Conservation (phyloP, 2,888 invertebrate species). For the Cephus runcator region DNA sequence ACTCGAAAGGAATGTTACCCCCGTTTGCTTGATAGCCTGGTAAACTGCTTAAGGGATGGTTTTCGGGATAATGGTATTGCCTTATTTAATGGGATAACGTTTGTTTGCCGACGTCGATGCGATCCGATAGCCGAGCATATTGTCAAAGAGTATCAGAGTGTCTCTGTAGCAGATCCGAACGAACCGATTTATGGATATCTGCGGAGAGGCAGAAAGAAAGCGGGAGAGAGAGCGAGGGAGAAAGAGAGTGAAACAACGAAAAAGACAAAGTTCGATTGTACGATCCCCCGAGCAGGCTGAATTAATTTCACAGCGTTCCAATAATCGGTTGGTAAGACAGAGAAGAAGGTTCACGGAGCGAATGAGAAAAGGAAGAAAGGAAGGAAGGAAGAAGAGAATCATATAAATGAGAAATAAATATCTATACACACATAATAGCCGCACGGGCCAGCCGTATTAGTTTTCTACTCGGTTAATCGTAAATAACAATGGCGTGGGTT, state of each 20-base stretch:
- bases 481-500: constrained; percentile 36
- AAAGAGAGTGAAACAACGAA: not conserved
- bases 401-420: not conserved
- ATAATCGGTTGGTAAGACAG: constrained; percentile 37
- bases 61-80: not conserved
- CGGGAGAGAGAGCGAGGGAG: not conserved
- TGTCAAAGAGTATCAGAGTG: not conserved
- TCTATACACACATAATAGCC: not conserved
- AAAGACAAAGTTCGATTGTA: constrained; percentile 2
- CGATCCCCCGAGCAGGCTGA: constrained; percentile 19
- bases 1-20: not conserved
- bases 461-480: constrained; percentile 48
- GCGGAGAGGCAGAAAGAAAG: not conserved
- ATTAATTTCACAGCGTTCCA: constrained; percentile 22
- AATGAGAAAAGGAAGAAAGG: not conserved
- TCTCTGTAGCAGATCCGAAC: not conserved
- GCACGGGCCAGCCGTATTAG: constrained; percentile 24
- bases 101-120: not conserved
- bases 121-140: not conserved
- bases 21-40: not conserved
- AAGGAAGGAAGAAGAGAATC: constrained; percentile 3
- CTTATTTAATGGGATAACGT: not conserved
- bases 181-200: not conserved
- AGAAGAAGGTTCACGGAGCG: constrained; percentile 28
- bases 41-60: not conserved